Evolutionary conservation across 2,888 invertebrate species (phyloP), one percentile per base, ranked within the genome.

Genomic region (Steinernema hermaphroditum): DNA sequence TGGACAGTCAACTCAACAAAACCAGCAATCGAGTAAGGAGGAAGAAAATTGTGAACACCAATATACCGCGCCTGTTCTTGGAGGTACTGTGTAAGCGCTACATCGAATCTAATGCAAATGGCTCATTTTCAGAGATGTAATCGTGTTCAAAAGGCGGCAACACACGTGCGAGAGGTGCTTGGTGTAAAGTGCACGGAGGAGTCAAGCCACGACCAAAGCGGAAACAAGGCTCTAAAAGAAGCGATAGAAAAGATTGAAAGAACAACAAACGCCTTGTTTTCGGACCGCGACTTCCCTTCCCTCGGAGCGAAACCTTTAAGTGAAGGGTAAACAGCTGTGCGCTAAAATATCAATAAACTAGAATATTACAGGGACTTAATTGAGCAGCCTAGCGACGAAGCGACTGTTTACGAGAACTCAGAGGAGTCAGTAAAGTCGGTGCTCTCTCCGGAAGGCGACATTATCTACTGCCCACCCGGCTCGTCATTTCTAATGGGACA

Each of bases 1-100:
- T 78, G 68, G 78, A 81, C 71, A 77, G 77, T 34, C 77, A 80
- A 37, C 76, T 77, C 14, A 62, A 62, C 8, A 62, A 62, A 19
- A 62, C 62, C 6, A 62, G 62, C n/a, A 29, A 8, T 62, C 62
- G 62, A 2, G 2, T 32, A 14, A 22, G 62, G 1, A 62, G 27
- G 16, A 62, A 62, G 32, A 62, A 62, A 32, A 19, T 54, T 24
- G 27, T 27, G 32, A 24, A 29, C 32, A 19, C 29, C 2, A 32
- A 6, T n/a, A 27, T 62, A 4, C 62, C 32, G 29, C 27, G 32
- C 9, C 27, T 14, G 16, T 62, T 34, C 29, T 29, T 37, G 14
- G 27, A 62, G 32, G 62, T 62, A n/a, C n/a, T n/a, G n/a, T n/a
- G n/a, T n/a, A n/a, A n/a, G n/a, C n/a, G n/a, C n/a, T n/a, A n/a